Evolutionary conservation across 2,888 invertebrate species (phyloP), one percentile per base, ranked within the genome.

Genomic region (Pollenia labialis): DNA sequence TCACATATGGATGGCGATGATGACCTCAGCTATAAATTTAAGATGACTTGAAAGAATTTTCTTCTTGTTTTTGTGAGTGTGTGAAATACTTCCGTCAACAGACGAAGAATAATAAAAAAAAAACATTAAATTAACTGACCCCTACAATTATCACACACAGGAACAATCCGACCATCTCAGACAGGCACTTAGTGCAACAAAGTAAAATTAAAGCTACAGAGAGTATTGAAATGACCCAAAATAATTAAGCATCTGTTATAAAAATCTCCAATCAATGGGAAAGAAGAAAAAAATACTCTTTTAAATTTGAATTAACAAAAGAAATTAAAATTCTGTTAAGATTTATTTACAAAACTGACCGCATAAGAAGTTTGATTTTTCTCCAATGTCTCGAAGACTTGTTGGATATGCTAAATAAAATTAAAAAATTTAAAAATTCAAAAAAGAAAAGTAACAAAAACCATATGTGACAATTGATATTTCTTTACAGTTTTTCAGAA

Each of bases 21-120:
- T 68, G 56, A 77, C 54, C 52, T 56, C 62, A 46, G 42, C 40
- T 14, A 40, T 79, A 69, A 40, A 66, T 71, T 75, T n/a, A 76
- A 46, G 46, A 60, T 40, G 58, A 69, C 48, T 68, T 48, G 46
- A 68, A 60, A 79, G 50, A 68, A 77, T 71, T 42, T n/a, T 71
- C 12, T n/a, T 1, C 23, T 12, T n/a, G 1, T 44, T 12, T 7
- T 3, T 11, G 4, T 56, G 8, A 52, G 42, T 68, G 81, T 76
- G 83, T 83, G 86, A 87, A 86, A 81, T 52, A 87, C 76, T 87
- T 87, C 86, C 86, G 83, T 83, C 66, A 80, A 75, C 74, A 68
- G 16, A 69, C 52, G 60, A 42, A 66, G 40, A 62, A 16, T 42
- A 3, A n/a, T 2, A 52, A 76, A 76, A 74, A 56, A 66, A 23